A percentile compares a stretch with the other conserved stretches of the same genome.
These are phyloP conservation scores for Helicoverpa armigera DNA, from an alignment of 1,140 invertebrate genomes.

Conservation along the genomic window DNA sequence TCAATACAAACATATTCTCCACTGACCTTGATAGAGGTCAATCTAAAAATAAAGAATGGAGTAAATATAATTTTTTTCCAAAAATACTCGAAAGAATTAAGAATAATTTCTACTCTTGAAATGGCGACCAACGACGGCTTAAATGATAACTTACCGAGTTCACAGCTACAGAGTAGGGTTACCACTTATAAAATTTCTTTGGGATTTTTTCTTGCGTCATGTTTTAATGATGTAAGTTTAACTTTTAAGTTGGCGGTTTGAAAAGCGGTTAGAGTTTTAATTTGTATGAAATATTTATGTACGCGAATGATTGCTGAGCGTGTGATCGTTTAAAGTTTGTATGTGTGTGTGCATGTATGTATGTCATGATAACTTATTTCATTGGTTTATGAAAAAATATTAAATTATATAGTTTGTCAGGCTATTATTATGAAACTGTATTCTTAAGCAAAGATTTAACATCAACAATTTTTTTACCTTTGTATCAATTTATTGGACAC, in stretches of 20 bases:
- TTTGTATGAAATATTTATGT: too few species aligned
- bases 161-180: slow-evolving; percentile 16
- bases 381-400: too few species aligned
- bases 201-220: slow-evolving; percentile 8
- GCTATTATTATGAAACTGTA: too few species aligned
- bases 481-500: too few species aligned
- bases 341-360: too few species aligned
- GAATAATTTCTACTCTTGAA: slow-evolving; percentile 18
- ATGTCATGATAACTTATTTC: too few species aligned
- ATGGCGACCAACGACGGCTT: background rate
- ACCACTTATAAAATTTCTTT: slow-evolving; percentile 37
- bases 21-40: background rate
- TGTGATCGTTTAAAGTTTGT: too few species aligned
- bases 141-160: slow-evolving; percentile 39
- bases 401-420: too few species aligned
- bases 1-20: background rate
- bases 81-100: slow-evolving; percentile 40
- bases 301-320: too few species aligned
- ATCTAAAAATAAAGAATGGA: slow-evolving; percentile 2
- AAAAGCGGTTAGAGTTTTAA: background rate
- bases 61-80: slow-evolving; percentile 3
- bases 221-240: slow-evolving; percentile 38
- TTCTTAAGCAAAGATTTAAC: too few species aligned
- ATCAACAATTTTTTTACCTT: too few species aligned
- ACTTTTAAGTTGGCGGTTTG: background rate